phyloP scores from a whole-genome alignment of 1,140 invertebrate genomes.

The Globodera rostochiensis region DNA sequence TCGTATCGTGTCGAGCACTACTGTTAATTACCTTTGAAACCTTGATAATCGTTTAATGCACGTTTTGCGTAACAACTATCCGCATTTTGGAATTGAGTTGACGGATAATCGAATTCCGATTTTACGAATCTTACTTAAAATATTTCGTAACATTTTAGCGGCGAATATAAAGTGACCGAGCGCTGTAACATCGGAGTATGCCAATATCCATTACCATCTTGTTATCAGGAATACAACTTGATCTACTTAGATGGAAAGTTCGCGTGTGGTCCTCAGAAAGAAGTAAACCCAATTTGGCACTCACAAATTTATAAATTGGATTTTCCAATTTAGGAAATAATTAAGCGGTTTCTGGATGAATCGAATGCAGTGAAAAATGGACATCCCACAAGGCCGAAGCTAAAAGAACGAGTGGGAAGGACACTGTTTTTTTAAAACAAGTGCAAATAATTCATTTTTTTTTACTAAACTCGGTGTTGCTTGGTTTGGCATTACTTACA shows the following conservation, averaged over 20 bases:
- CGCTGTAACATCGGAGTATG: constrained; percentile 53
- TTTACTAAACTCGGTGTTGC: not conserved
- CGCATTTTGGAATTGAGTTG: not conserved
- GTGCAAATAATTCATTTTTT: not conserved
- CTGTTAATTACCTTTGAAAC: too few relatives aligned
- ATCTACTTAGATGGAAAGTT: constrained; percentile 49
- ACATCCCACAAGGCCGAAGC: not conserved
- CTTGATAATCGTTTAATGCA: too few relatives aligned
- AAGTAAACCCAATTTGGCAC: constrained; percentile 13
- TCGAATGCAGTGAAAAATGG: constrained; percentile 8
- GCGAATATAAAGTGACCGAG: constrained; percentile 50
- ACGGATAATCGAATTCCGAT: too few relatives aligned
- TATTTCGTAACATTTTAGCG: constrained; percentile 40
- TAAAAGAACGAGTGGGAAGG: constrained; percentile 15
- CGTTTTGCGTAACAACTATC: too few relatives aligned
- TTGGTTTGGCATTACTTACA: constrained; percentile 10
- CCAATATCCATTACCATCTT: constrained; percentile 47
- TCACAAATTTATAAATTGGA: not conserved
- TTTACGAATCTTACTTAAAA: not conserved
- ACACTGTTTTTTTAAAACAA: constrained; percentile 10
- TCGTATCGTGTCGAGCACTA: too few relatives aligned
- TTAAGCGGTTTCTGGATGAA: constrained; percentile 14
- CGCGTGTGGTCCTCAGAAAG: constrained; percentile 47
- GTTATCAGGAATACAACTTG: constrained; percentile 48
- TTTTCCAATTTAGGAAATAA: constrained; percentile 12